Base-by-base conservation (phyloP, 2,113 vertebrate species). In the Hyaena hyaena region DNA sequence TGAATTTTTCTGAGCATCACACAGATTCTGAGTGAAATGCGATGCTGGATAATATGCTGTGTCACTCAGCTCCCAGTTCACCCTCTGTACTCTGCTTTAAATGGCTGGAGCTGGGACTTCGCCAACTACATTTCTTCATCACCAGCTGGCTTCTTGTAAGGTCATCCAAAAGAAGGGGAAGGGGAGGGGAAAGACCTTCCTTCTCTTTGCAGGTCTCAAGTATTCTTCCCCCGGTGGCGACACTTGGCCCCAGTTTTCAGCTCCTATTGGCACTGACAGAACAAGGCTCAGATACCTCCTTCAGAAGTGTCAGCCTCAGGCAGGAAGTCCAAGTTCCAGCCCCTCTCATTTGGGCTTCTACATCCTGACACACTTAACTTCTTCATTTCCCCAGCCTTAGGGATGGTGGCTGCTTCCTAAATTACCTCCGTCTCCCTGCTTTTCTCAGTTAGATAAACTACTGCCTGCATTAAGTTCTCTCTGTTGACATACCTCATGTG, bases 1-100 rank as follows among this genome's bases (percentile, higher is more conserved):
- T 66, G 45, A 77, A 33, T 71, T 65, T 43, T 97, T 97, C 71
- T 80, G 86, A 63, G 50, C n/a, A 45, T 85, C 82, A 79, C 4
- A 31, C 14, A 73, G 63, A 88, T 76, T 84, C 65, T 94, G n/a
- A 93, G 31, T 61, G 48, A 88, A 93, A 58, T 43, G 14, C 45
- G 77, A 19, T 43, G 31, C 68, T 96, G 31, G n/a, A 88, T 90
- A 55, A 53, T 66, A 39, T 48, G 14, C 33, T 61, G 12, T 85
- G 50, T 77, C 17, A 33, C 58, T 92, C 39, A 79, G 87, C 21
- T 79, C 23, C 66, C 91, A 87, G 91, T 69, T 82, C 31, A 68
- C 21, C 39, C 43, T 68, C 45, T 83, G 14, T 39, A n/a, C 24
- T 93, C 50, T 88, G 76, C 23, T 90, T 65, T 83, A 16, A 83